Conservation (phyloP, 2,113 vertebrate genomes). For the Sterrhoptilus dennistouni region DNA sequence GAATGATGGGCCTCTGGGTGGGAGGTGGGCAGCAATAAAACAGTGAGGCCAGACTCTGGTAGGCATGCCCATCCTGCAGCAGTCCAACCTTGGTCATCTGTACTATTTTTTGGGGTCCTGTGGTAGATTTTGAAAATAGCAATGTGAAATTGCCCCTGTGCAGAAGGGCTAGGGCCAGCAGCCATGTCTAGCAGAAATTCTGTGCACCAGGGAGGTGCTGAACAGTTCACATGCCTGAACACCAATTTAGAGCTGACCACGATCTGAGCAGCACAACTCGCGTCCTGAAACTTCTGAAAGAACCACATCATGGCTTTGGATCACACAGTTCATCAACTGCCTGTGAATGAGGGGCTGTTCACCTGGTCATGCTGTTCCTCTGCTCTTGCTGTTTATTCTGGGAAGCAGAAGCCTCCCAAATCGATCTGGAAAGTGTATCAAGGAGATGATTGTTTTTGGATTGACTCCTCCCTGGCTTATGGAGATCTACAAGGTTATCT, state of each 20-base stretch:
- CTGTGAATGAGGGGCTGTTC: neutral
- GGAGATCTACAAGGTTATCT: neutral
- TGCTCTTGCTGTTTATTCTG: neutral
- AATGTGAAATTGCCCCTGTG: neutral
- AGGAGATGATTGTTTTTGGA: neutral
- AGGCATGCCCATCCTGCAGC: neutral
- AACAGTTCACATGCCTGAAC: rapidly evolving
- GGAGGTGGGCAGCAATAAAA: neutral
- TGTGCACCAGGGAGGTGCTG: neutral
- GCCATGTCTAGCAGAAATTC: neutral
- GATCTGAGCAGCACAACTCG: rapidly evolving
- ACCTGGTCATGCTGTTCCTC: neutral
- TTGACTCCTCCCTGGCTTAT: neutral
- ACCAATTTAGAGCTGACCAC: neutral
- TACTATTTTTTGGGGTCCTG: neutral
- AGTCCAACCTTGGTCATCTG: neutral
- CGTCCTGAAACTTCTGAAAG: neutral
- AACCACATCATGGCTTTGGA: neutral
- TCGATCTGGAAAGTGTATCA: neutral
- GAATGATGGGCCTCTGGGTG: neutral
- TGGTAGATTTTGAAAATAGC: neutral
- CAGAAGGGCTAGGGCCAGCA: neutral
- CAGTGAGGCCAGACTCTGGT: neutral
- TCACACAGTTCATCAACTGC: neutral
- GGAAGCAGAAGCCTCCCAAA: neutral